phyloP scores from a whole-genome alignment of 2,797 vertebrate genomes.

The Gymnopithys bicolor region DNA sequence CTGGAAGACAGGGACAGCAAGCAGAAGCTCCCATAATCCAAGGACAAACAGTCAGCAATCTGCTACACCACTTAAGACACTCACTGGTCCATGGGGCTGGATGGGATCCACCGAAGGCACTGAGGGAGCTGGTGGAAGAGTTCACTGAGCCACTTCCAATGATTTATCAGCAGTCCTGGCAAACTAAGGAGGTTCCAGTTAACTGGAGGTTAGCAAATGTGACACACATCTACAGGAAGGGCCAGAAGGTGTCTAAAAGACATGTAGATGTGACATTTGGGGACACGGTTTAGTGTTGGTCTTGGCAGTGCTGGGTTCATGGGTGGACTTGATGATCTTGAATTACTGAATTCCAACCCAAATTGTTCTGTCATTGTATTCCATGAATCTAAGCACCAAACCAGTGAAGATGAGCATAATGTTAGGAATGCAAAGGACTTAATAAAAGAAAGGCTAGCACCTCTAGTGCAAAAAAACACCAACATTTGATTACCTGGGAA shows the following conservation, averaged over 20 bases:
- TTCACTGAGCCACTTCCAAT: no score
- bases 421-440: constrained; percentile 38
- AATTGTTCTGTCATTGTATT: background rate
- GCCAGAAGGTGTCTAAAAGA: background rate
- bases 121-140: no score
- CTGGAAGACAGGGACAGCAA: no score
- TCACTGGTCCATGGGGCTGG: no score
- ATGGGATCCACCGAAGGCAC: no score
- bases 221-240: no score
- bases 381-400: background rate
- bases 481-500: constrained; percentile 32
- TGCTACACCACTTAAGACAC: no score
- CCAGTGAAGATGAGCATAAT: constrained; percentile 17
- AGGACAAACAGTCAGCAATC: no score
- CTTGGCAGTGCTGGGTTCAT: background rate
- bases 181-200: no score
- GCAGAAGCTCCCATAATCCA: no score
- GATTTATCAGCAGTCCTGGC: no score
- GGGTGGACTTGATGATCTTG: background rate
- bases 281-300: background rate
- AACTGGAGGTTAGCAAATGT: no score
- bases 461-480: constrained; percentile 5
- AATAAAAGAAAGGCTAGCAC: constrained; percentile 35
- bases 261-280: background rate
- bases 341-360: background rate